Evolutionary conservation across 2,797 vertebrate genomes (phyloP).

Genomic region (Champsocephalus esox): DNA sequence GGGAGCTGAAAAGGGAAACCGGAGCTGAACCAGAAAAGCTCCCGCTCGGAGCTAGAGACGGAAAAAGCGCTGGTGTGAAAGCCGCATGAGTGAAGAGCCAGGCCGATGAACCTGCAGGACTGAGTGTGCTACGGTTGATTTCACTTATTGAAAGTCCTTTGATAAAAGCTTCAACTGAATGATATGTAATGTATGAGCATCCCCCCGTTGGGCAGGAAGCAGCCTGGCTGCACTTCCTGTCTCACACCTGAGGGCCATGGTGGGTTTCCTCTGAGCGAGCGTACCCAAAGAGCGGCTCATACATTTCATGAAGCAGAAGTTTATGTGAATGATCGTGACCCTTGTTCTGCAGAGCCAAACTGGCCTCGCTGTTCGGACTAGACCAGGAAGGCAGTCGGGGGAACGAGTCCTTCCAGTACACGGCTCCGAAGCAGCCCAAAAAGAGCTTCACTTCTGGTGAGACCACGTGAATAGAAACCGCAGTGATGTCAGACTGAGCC

Average conservation of each 20-base stretch:
- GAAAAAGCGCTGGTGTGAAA: too few species aligned
- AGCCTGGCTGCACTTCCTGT: neutral
- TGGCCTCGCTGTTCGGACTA: conserved; percentile 94
- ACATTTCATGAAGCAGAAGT: neutral
- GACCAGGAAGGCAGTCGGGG: conserved; percentile 87
- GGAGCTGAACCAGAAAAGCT: too few species aligned
- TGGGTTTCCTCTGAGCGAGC: neutral
- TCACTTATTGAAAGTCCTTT: too few species aligned
- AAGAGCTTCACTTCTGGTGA: conserved; percentile 88
- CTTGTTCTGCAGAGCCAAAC: conserved; percentile 85
- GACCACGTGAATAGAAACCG: neutral
- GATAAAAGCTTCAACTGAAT: too few species aligned
- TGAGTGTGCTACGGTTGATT: too few species aligned
- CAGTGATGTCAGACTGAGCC: too few species aligned
- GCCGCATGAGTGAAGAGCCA: conserved; percentile 1
- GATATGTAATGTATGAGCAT: neutral
- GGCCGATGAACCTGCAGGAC: neutral
- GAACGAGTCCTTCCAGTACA: conserved; percentile 97
- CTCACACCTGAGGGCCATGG: neutral
- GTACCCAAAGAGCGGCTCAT: neutral
- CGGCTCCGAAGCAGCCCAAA: conserved; percentile 95
- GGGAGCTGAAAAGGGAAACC: too few species aligned
- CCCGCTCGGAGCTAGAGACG: too few species aligned
- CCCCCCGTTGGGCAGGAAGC: neutral
- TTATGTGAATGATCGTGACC: neutral